Base-by-base conservation (phyloP, 2,113 vertebrate genomes). In the Psilopsiagon aymara region DNA sequence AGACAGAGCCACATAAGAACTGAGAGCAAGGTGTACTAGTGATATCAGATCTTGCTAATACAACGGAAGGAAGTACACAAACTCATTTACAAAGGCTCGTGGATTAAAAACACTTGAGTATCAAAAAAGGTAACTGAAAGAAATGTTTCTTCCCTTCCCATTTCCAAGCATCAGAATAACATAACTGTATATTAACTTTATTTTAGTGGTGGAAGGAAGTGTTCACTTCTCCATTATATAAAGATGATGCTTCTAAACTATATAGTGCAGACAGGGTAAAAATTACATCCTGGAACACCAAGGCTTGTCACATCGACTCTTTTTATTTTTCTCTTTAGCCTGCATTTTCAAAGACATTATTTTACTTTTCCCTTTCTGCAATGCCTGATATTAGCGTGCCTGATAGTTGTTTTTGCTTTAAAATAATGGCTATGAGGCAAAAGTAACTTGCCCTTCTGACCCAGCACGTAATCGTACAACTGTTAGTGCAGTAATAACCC, bases 371-470 rank as follows among this genome's bases (percentile, higher is more conserved):
- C 27, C 35, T 35, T 95, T 59, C 67, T 6, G 1, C 39, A 88
- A 27, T 0, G 4, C 66, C 78, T 77, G 41, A 49, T 91, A 67
- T 69, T 88, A 63, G 74, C 71, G 78, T 62, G 66, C 52, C 70
- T 69, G 63, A 44, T 47, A 77, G 86, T 73, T 92, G 51, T 82
- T 62, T 96, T 93, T 94, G 57, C 77, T 88, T 91, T 93, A 92
- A 91, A 96, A 91, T 82, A 82, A 95, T n/a, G 51, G 83, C 66
- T 60, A 47, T 53, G 77, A 94, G 86, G 77, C 4, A 13, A 96
- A 91, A 57, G 86, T 46, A 94, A 52, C 41, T 71, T 79, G 70
- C 77, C 74, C 81, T 94, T 90, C 68, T 86, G 89, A 91, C 86
- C 69, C 80, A 71, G 81, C 1, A 1, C 0, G 0, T 67, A 91